Evolutionary conservation across 2,797 vertebrate genomes (phyloP).

Genomic region (Dromococcyx pavoninus): DNA sequence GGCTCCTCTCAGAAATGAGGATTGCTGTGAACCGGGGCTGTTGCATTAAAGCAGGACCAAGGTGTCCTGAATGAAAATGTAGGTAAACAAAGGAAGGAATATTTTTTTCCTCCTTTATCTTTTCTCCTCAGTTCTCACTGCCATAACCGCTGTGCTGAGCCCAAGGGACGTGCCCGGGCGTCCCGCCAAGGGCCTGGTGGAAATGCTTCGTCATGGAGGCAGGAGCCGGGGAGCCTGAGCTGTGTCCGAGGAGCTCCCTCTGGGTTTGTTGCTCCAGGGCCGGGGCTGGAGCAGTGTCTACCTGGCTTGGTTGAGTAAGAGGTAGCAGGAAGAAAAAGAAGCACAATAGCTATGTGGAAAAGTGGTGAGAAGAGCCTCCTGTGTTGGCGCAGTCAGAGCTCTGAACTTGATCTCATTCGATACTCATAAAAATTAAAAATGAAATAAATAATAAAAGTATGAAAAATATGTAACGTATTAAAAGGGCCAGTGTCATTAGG

Average conservation of each 20-base stretch:
- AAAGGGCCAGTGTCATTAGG: not conserved
- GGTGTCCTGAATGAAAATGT: not conserved
- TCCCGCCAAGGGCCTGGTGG: too few species aligned
- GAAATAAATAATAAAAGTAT: not conserved
- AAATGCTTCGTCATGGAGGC: not conserved
- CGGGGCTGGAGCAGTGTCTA: not conserved
- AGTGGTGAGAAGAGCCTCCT: not conserved
- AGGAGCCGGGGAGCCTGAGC: not conserved
- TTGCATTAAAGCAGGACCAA: rapidly evolving
- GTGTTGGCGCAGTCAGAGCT: not conserved
- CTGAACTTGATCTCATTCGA: rapidly evolving
- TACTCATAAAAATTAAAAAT: not conserved
- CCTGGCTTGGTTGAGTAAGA: not conserved
- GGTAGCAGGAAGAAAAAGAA: not conserved
- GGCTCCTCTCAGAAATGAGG: rapidly evolving
- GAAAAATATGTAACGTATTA: not conserved
- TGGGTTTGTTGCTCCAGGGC: too few species aligned
- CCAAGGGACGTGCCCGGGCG: rapidly evolving
- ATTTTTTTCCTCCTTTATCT: not conserved
- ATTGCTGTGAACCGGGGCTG: rapidly evolving
- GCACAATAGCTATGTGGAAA: not conserved
- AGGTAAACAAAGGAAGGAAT: too few species aligned
- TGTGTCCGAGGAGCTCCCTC: not conserved
- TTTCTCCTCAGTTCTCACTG: not conserved
- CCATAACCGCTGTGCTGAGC: not conserved